A percentile compares a stretch with the other conserved stretches of the same genome.
phyloP scores from a whole-genome alignment of 2,797 vertebrate genomes.

The Synaphobranchus kaupii region DNA sequence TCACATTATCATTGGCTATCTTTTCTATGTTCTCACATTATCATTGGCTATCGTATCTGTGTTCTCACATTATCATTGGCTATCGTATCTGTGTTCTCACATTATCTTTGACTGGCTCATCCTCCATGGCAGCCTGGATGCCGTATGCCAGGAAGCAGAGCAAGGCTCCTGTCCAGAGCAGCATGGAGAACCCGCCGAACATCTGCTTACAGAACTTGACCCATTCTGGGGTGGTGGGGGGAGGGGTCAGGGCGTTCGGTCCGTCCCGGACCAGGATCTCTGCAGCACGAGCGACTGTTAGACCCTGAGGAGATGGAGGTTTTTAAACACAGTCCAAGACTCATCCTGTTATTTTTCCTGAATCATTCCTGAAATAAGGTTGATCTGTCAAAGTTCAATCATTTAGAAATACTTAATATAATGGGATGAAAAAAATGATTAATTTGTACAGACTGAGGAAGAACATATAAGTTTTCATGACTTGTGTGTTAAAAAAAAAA shows the following conservation, averaged over 20 bases:
- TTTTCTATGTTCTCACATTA: too few relatives aligned
- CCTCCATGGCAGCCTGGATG: conserved; percentile 71
- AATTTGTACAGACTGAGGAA: background rate
- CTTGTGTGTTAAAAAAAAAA: background rate
- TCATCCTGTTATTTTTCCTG: too few relatives aligned
- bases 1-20: too few relatives aligned
- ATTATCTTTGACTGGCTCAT: conserved; percentile 78
- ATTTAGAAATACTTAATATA: background rate
- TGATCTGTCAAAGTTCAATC: background rate
- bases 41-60: too few relatives aligned
- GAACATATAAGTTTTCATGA: background rate
- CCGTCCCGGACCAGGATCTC: conserved; percentile 83
- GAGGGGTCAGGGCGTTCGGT: conserved; percentile 81
- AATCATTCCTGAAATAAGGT: background rate
- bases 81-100: conserved; percentile 59
- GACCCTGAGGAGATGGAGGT: conserved; percentile 63
- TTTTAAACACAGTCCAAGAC: too few relatives aligned
- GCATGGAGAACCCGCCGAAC: conserved; percentile 83
- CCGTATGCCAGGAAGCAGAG: conserved; percentile 81
- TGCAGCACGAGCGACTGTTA: conserved; percentile 70
- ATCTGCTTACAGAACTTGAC: conserved; percentile 86
- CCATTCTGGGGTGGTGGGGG: conserved; percentile 87
- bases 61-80: too few relatives aligned
- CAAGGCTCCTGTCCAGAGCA: conserved; percentile 84
- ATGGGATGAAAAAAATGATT: background rate